Evolutionary conservation across 1,140 invertebrate species (phyloP).

Genomic region (Diploscapter pachys): DNA sequence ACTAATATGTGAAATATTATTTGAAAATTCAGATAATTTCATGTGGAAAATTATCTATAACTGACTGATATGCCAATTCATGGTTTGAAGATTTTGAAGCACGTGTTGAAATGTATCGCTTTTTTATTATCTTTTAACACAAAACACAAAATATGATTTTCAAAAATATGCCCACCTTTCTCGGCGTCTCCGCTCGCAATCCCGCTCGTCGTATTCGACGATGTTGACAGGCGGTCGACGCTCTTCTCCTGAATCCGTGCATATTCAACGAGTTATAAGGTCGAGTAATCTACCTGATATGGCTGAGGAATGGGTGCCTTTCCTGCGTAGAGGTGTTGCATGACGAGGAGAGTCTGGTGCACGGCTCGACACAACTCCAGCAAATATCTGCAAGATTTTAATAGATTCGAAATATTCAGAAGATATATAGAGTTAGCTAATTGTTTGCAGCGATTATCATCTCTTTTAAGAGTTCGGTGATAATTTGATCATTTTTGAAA

Average conservation of each 20-base stretch:
- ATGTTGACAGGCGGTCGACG: slow-evolving; percentile 83
- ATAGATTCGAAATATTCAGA: slow-evolving; percentile 27
- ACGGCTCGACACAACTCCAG: slow-evolving; percentile 40
- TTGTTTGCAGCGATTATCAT: too few species aligned
- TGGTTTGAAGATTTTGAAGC: too few species aligned
- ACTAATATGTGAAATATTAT: too few species aligned
- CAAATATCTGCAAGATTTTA: slow-evolving; percentile 39
- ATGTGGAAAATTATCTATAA: too few species aligned
- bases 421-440: too few species aligned
- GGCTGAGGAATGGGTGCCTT: slow-evolving; percentile 59
- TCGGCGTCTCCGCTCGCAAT: slow-evolving; percentile 85
- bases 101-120: too few species aligned
- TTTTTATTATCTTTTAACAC: not conserved
- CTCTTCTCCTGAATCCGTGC: slow-evolving; percentile 28
- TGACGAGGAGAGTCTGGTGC: slow-evolving; percentile 37
- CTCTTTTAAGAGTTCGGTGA: too few species aligned
- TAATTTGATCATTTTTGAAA: too few species aligned
- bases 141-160: too few species aligned
- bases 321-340: slow-evolving; percentile 31
- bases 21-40: too few species aligned
- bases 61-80: too few species aligned
- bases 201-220: slow-evolving; percentile 75
- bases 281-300: not conserved
- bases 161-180: slow-evolving; percentile 67
- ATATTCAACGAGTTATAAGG: too few species aligned